Evolutionary conservation across 2,797 vertebrate species (phyloP).

Genomic region (Cuniculus paca): DNA sequence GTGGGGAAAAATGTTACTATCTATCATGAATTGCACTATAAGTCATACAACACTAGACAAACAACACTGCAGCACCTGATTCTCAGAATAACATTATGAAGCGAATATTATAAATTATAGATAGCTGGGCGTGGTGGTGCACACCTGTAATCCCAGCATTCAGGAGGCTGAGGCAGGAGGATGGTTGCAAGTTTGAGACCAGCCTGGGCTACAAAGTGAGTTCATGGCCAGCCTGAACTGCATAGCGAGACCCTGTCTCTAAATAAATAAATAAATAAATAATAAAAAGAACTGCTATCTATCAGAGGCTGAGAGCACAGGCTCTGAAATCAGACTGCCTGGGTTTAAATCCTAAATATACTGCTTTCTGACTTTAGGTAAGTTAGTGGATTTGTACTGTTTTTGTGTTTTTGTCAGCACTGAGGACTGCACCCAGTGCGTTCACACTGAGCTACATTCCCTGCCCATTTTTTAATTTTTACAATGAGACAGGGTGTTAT

Average conservation of each 20-base stretch:
- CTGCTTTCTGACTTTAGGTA: neutral
- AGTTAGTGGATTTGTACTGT: neutral
- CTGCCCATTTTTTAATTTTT: neutral
- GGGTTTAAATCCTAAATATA: neutral
- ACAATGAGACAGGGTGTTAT: no score
- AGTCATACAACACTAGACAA: neutral
- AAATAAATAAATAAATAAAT: neutral
- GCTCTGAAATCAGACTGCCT: neutral
- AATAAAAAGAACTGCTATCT: neutral
- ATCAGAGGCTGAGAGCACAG: neutral
- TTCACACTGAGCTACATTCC: neutral
- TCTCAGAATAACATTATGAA: neutral
- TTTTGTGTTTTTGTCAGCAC: neutral
- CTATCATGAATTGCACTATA: neutral
- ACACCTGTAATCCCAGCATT: no score
- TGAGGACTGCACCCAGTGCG: neutral
- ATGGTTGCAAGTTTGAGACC: no score
- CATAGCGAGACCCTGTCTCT: no score
- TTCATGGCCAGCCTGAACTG: no score
- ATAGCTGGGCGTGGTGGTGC: neutral
- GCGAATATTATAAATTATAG: neutral
- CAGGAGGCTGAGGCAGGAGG: no score
- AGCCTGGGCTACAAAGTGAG: no score
- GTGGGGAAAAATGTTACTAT: neutral
- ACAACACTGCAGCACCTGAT: neutral